These are phyloP conservation scores for Chionodraco myersi DNA, from an alignment of 2,113 vertebrate species.

Conservation along the genomic window DNA sequence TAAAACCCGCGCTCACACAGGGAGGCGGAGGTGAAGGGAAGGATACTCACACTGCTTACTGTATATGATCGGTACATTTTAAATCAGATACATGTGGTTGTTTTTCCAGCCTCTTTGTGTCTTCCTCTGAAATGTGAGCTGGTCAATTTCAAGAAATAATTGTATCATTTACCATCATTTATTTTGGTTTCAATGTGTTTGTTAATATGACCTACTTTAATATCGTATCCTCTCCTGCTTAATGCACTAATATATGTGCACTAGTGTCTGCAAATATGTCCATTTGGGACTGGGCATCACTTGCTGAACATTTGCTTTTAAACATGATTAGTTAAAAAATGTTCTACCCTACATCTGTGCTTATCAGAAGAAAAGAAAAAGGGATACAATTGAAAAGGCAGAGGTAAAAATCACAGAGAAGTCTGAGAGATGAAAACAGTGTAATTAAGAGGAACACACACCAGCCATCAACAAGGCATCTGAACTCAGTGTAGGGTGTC, in stretches of 20 bases:
- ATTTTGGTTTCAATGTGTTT: neutral
- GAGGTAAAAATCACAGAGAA: neutral
- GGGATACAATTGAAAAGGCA: neutral
- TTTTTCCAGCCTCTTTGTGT: neutral
- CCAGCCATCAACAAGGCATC: slow-evolving; percentile 18
- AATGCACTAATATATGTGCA: neutral
- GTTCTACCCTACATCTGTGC: neutral
- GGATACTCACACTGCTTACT: neutral
- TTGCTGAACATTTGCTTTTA: too few relatives aligned
- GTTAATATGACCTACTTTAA: neutral
- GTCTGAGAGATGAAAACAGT: neutral
- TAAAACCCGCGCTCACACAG: too few relatives aligned
- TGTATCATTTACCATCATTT: neutral
- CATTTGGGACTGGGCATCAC: neutral
- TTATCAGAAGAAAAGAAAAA: neutral
- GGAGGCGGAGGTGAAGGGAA: too few relatives aligned
- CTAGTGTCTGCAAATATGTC: neutral
- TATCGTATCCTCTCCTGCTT: neutral
- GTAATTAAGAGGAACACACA: slow-evolving; percentile 27
- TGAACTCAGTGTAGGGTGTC: neutral
- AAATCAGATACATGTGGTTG: neutral
- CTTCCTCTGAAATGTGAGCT: neutral
- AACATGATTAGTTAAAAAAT: neutral
- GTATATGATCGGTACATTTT: neutral
- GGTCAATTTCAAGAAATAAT: neutral